Conservation (phyloP, 2,888 invertebrate genomes). For the Mellilla xanthometata region DNA sequence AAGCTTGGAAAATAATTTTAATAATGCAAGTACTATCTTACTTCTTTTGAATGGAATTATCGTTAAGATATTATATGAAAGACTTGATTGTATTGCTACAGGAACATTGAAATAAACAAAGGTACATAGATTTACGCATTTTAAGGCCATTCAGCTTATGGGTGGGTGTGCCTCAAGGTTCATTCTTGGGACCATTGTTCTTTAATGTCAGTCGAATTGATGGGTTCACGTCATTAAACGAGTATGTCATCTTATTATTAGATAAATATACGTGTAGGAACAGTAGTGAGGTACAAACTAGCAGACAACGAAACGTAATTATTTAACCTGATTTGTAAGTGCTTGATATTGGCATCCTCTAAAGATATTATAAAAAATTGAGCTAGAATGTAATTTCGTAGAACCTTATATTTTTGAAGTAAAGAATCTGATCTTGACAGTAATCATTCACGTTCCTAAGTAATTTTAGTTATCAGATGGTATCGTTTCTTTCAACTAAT, state of each 20-base stretch:
- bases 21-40: not conserved
- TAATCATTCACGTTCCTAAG: too few species aligned
- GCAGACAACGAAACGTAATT: too few species aligned
- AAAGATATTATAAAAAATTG: too few species aligned
- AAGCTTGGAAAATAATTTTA: conserved; percentile 4
- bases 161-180: conserved; percentile 36
- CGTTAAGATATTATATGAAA: not conserved
- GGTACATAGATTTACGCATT: conserved; percentile 3
- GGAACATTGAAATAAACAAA: conserved; percentile 8
- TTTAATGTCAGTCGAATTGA: conserved; percentile 29
- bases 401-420: too few species aligned
- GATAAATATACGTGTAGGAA: conserved; percentile 15
- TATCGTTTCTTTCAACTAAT: too few species aligned
- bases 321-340: too few species aligned
- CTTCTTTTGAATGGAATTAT: not conserved
- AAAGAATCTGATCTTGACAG: too few species aligned
- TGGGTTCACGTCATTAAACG: conserved; percentile 16
- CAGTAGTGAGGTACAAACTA: too few species aligned
- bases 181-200: conserved; percentile 33
- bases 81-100: not conserved
- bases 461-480: too few species aligned
- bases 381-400: too few species aligned
- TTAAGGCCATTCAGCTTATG: conserved; percentile 12
- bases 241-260: conserved; percentile 16
- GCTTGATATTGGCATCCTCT: too few species aligned